Evolutionary conservation across 2,113 vertebrate genomes (phyloP).

Genomic region (Petromus typicus): DNA sequence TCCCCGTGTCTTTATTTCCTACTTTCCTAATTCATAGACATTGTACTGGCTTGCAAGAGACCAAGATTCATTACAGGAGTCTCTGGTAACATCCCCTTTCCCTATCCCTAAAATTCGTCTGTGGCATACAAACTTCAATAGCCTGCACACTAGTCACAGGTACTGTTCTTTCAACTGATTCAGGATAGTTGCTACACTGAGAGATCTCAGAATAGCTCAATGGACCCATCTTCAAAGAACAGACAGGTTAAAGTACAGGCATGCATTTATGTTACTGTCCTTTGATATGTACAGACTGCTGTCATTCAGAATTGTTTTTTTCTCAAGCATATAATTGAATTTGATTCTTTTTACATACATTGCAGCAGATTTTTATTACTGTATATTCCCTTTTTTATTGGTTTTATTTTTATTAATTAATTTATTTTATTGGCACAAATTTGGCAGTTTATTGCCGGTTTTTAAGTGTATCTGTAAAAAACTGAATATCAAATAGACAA

Average conservation of each 20-base stretch:
- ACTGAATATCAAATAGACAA: conserved; percentile 88
- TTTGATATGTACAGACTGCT: conserved; percentile 88
- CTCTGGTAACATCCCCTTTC: too few species aligned
- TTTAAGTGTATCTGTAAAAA: conserved; percentile 90
- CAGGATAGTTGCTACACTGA: conserved; percentile 84
- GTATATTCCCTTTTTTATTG: too few species aligned
- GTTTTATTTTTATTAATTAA: too few species aligned
- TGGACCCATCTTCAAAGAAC: conserved; percentile 83
- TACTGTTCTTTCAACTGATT: conserved; percentile 82
- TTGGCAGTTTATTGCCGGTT: conserved; percentile 89
- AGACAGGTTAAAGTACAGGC: conserved; percentile 88
- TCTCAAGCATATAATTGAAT: conserved; percentile 86
- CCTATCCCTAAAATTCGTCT: conserved; percentile 79
- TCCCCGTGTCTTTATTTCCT: too few species aligned
- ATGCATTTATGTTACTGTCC: conserved; percentile 89
- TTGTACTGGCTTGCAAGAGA: too few species aligned
- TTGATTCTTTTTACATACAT: conserved; percentile 88
- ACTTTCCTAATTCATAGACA: too few species aligned
- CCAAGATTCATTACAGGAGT: too few species aligned
- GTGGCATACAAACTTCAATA: conserved; percentile 84
- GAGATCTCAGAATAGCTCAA: conserved; percentile 86
- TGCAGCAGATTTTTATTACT: conserved; percentile 90
- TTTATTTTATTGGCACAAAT: too few species aligned
- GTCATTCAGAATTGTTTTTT: conserved; percentile 87
- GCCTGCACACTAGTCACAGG: conserved; percentile 82